phyloP scores from a whole-genome alignment of 1,140 invertebrate species.

The Penaeus japonicus region DNA sequence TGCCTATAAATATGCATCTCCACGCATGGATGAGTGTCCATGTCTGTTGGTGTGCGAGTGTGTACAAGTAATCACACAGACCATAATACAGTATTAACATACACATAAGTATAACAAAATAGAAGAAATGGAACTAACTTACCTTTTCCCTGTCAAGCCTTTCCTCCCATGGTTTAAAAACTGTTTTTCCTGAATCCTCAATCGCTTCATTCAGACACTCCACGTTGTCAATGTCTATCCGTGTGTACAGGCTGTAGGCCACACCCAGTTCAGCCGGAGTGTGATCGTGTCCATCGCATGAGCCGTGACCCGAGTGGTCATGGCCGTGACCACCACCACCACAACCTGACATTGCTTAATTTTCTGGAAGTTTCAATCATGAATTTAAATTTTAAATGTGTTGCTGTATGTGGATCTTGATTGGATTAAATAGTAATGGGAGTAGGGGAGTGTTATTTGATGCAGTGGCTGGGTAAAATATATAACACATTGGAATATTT shows the following conservation, averaged over 20 bases:
- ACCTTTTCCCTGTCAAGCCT: constrained; percentile 79
- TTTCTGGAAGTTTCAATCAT: too few species aligned
- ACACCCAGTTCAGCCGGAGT: constrained; percentile 79
- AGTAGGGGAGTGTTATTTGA: too few species aligned
- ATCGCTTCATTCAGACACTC: constrained; percentile 88
- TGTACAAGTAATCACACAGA: neutral
- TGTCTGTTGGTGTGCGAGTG: too few species aligned
- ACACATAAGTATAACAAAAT: neutral
- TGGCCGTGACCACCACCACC: constrained; percentile 40
- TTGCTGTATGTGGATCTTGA: too few species aligned
- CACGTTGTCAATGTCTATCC: constrained; percentile 88
- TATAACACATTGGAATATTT: too few species aligned
- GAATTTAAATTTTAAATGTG: too few species aligned
- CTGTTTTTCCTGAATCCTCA: constrained; percentile 83
- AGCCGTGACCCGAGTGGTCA: constrained; percentile 44
- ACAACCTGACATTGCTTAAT: constrained; percentile 31
- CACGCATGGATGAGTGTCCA: too few species aligned
- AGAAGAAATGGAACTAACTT: constrained; percentile 56
- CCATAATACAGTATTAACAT: neutral
- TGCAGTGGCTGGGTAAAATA: too few species aligned
- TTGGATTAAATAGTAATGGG: too few species aligned
- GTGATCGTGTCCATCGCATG: constrained; percentile 67
- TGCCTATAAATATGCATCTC: too few species aligned
- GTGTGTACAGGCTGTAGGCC: constrained; percentile 86
- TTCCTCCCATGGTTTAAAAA: constrained; percentile 94